phyloP scores from a whole-genome alignment of 2,888 invertebrate genomes.

The Halocaridina rubra region DNA sequence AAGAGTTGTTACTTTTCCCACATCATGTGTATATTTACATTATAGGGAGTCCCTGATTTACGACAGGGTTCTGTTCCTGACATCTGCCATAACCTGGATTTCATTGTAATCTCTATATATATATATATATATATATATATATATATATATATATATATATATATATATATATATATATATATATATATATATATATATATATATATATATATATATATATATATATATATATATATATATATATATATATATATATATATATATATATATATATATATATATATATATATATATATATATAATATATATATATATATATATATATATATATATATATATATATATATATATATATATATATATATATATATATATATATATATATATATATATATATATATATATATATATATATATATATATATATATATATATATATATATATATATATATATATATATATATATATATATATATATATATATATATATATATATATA shows the following conservation, averaged over 20 bases:
- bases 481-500: not conserved
- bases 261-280: conserved; percentile 21
- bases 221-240: conserved; percentile 24
- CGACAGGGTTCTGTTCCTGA: no score
- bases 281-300: conserved; percentile 19
- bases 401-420: not conserved
- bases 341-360: not conserved
- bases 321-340: not conserved
- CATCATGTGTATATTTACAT: no score
- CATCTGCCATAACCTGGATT: no score
- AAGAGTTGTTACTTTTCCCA: no score
- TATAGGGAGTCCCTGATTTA: no score
- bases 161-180: conserved; percentile 25
- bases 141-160: conserved; percentile 10
- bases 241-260: conserved; percentile 27
- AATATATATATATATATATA: not conserved
- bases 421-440: not conserved
- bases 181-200: conserved; percentile 27
- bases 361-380: conserved; percentile 18
- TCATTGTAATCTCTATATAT: not conserved
- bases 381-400: not conserved
- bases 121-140: conserved; percentile 2
- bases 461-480: conserved; percentile 8
- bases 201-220: conserved; percentile 19
- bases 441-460: conserved; percentile 8